Base-by-base conservation (phyloP, 1,140 invertebrate genomes). In the Thaumetopoea pityocampa region DNA sequence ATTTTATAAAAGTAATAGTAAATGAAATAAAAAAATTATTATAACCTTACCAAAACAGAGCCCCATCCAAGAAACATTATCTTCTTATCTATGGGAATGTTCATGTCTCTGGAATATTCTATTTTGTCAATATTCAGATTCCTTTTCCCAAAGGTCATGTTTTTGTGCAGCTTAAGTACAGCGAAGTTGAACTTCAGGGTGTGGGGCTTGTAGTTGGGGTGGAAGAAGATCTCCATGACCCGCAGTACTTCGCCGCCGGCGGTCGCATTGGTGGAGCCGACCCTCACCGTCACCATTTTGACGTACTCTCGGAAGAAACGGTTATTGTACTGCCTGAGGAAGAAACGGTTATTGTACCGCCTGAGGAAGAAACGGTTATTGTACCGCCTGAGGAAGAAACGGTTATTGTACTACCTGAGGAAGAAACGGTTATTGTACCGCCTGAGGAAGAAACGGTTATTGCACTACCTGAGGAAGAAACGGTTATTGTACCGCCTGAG, bases 41-140 rank as follows among this genome's bases (percentile, higher is more conserved):
- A n/a, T n/a, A n/a, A n/a, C n/a, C 73, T 67, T 47, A 79, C 78
- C 60, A 72, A 47, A 5, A 78, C 76, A 0, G 73, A 77, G 1
- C 79, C 79, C 79, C 79, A 83, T 15, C 79, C 79, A 6, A 80
- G 54, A 33, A 83, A 83, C 3, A 60, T 55, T 8, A 83, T 57
- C 19, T 63, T 43, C 11, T 47, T 67, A 36, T 78, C 66, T 2
- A 59, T 52, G 0, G 73, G 59, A 1, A 80, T 36, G 0, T 43
- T 30, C 20, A 44, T 59, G 2, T 74, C 61, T 3, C 26, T 63
- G 0, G 65, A 54, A 30, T 55, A 67, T 3, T 46, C 32, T 2
- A 78, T 68, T 20, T 49, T 52, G 0, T 50, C 42, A 0, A 67
- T 50, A 4, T 36, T 44, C 0, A 11, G 8, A 0, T 67, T 37